A percentile compares a stretch with the other conserved stretches of the same genome.
Evolutionary conservation across 2,888 invertebrate genomes (phyloP).

Genomic region (Agrotis ipsilon): DNA sequence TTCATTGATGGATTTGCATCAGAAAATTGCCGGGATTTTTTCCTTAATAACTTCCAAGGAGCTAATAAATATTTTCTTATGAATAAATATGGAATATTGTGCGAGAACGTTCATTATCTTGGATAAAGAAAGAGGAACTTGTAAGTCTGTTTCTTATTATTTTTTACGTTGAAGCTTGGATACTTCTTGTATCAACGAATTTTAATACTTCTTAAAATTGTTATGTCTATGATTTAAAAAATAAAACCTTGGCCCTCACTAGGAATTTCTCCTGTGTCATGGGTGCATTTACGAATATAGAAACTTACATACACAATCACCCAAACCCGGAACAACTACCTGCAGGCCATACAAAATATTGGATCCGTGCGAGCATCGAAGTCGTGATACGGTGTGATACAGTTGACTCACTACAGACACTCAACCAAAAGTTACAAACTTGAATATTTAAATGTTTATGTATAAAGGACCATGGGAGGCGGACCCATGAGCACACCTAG

Average conservation of each 20-base stretch:
- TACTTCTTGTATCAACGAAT: slow-evolving; percentile 16
- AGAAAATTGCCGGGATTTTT: slow-evolving; percentile 71
- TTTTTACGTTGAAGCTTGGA: slow-evolving; percentile 9
- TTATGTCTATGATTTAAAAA: too few relatives aligned
- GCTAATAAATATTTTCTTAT: slow-evolving; percentile 53
- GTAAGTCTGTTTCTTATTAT: slow-evolving; percentile 24
- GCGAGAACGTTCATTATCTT: slow-evolving; percentile 38
- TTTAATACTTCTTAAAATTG: too few relatives aligned
- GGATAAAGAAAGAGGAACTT: slow-evolving; percentile 29
- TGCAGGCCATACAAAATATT: not conserved
- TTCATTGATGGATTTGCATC: slow-evolving; percentile 74
- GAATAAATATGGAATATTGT: slow-evolving; percentile 54
- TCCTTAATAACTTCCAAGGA: slow-evolving; percentile 57
- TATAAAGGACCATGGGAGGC: slow-evolving; percentile 42
- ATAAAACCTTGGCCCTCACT: too few relatives aligned
- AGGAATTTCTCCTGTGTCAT: not conserved
- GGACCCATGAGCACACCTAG: slow-evolving; percentile 65
- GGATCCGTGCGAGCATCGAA: not conserved
- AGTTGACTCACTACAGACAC: too few relatives aligned
- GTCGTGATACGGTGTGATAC: not conserved
- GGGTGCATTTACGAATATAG: not conserved
- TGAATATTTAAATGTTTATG: slow-evolving; percentile 52
- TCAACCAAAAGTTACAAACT: slow-evolving; percentile 15
- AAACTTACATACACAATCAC: not conserved
- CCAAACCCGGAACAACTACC: not conserved